These are phyloP conservation scores for Sipha flava DNA, from an alignment of 1,140 invertebrate species.

Conservation along the genomic window DNA sequence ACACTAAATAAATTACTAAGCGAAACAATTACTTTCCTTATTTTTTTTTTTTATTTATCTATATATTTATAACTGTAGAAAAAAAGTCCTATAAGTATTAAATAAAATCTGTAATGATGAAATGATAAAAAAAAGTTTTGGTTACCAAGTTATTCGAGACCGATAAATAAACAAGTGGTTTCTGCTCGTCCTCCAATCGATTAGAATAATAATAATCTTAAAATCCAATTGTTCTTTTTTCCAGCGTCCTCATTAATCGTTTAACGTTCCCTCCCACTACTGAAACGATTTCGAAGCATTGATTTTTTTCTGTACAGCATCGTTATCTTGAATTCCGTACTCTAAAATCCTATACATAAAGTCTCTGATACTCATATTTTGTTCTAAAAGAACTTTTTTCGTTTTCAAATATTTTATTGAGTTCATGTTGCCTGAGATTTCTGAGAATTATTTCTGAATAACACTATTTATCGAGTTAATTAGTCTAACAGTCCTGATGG, in stretches of 20 bases:
- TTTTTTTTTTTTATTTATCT: neutral
- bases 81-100: neutral
- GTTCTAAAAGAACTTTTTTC: too few relatives aligned
- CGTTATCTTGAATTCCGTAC: too few relatives aligned
- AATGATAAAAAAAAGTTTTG: neutral
- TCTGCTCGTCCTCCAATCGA: neutral
- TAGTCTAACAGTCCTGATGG: too few relatives aligned
- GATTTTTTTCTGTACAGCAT: neutral
- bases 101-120: neutral
- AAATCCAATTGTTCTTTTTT: neutral
- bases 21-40: neutral
- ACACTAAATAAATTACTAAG: conserved; percentile 13
- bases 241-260: neutral
- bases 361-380: too few relatives aligned
- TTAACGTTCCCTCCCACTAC: neutral
- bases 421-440: too few relatives aligned
- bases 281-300: neutral
- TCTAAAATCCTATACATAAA: too few relatives aligned
- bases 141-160: neutral
- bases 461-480: too few relatives aligned
- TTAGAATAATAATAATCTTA: conserved; percentile 17
- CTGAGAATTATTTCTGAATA: too few relatives aligned
- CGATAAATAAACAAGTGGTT: neutral
- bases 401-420: too few relatives aligned
- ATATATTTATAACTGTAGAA: neutral